phyloP scores from a whole-genome alignment of 2,888 invertebrate species.

The Pelosia muscerda region DNA sequence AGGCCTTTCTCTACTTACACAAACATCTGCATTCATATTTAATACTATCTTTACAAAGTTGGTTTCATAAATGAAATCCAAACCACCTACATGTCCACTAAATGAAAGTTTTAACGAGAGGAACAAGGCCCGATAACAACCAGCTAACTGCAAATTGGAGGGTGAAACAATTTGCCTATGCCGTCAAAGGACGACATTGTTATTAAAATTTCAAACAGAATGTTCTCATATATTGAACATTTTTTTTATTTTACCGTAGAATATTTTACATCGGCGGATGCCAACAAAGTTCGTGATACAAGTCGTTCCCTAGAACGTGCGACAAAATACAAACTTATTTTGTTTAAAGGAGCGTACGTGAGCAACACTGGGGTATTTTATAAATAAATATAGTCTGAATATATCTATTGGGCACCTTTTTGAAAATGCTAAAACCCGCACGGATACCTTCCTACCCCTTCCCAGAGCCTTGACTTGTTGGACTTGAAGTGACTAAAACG shows the following conservation, averaged over 20 bases:
- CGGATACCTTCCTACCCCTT: too few relatives aligned
- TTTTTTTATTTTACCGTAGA: constrained; percentile 12
- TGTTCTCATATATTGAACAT: constrained; percentile 15
- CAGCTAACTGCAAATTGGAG: constrained; percentile 8
- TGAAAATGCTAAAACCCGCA: too few relatives aligned
- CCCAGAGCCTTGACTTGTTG: too few relatives aligned
- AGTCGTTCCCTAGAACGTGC: not conserved
- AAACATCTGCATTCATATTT: not conserved
- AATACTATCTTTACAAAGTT: not conserved
- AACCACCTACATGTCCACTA: not conserved
- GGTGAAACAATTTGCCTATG: constrained; percentile 16
- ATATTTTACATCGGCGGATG: constrained; percentile 9
- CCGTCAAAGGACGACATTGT: constrained; percentile 17
- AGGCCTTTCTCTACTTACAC: not conserved
- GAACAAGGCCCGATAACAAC: not conserved
- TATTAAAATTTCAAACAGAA: constrained; percentile 18
- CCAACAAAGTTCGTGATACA: constrained; percentile 10
- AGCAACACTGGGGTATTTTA: not conserved
- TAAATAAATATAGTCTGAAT: too few relatives aligned
- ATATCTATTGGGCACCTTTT: too few relatives aligned
- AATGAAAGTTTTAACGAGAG: not conserved
- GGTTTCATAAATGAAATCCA: not conserved
- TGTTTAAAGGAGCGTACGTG: not conserved
- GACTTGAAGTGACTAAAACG: too few relatives aligned
- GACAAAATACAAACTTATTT: not conserved